These are phyloP conservation scores for Drosophila subpulchrella DNA, from an alignment of 1,140 invertebrate genomes.

Conservation along the genomic window DNA sequence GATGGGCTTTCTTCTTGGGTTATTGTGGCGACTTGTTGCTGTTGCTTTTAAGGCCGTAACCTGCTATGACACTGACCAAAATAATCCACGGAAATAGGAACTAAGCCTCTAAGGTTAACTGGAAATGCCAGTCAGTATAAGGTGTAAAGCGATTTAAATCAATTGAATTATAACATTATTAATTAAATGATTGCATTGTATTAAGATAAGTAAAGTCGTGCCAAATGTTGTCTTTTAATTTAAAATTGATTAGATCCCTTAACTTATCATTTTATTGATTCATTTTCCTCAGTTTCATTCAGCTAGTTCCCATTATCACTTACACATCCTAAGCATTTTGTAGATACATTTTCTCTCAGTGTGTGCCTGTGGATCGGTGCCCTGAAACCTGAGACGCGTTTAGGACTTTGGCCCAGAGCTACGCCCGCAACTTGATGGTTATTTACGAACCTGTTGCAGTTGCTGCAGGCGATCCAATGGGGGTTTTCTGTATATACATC, in stretches of 20 bases:
- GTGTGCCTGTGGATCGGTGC: conserved; percentile 24
- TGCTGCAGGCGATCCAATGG: conserved; percentile 24
- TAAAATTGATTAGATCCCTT: too few species aligned
- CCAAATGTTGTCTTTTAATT: too few species aligned
- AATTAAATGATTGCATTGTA: too few species aligned
- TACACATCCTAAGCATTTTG: not conserved
- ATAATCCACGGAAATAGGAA: not conserved
- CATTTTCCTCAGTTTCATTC: too few species aligned
- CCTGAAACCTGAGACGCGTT: conserved; percentile 57
- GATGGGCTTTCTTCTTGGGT: conserved; percentile 34
- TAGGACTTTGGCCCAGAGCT: conserved; percentile 63
- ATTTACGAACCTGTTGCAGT: conserved; percentile 49
- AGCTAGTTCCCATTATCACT: too few species aligned
- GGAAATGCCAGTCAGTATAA: too few species aligned
- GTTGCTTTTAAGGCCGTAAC: conserved; percentile 27
- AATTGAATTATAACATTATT: too few species aligned
- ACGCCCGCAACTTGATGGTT: conserved; percentile 38
- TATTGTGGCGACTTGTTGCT: conserved; percentile 10
- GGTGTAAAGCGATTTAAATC: too few species aligned
- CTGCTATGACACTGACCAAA: conserved; percentile 23
- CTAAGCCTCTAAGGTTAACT: too few species aligned
- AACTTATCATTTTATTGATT: too few species aligned
- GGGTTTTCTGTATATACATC: not conserved
- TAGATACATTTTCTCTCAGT: not conserved
- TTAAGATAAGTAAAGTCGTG: too few species aligned